Conservation (phyloP, 1,140 invertebrate species). For the Macrostomum lignano region DNA sequence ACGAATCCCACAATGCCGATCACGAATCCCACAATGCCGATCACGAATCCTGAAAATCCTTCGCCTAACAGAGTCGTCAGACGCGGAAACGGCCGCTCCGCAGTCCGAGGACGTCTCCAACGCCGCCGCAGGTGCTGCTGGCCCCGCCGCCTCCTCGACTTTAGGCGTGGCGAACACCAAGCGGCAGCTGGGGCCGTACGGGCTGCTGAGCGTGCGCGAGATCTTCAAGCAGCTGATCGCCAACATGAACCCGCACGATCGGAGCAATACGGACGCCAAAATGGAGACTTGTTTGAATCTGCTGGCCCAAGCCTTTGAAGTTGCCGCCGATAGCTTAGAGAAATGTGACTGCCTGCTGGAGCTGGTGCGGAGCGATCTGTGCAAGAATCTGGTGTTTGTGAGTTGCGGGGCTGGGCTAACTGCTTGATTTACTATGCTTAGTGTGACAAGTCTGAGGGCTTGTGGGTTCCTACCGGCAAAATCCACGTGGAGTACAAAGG, state of each 20-base stretch:
- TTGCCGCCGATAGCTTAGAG: conserved; percentile 56
- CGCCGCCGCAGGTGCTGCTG: conserved; percentile 3
- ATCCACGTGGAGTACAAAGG: neutral
- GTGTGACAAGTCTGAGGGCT: neutral
- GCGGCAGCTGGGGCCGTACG: conserved; percentile 55
- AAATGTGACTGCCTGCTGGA: conserved; percentile 45
- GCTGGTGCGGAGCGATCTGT: conserved; percentile 66
- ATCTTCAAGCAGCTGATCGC: conserved; percentile 69
- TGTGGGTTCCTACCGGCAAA: neutral
- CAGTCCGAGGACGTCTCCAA: neutral
- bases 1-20: too few species aligned
- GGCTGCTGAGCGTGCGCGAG: conserved; percentile 61
- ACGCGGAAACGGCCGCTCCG: too few species aligned
- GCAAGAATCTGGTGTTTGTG: conserved; percentile 58
- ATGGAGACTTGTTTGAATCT: conserved; percentile 64
- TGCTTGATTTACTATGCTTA: too few species aligned
- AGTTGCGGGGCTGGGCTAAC: too few species aligned
- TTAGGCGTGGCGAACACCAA: too few species aligned
- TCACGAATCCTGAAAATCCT: too few species aligned
- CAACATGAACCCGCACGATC: conserved; percentile 44
- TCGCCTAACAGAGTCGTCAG: too few species aligned
- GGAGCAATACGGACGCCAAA: conserved; percentile 77
- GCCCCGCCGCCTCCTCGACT: conserved; percentile 5
- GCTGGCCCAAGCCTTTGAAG: conserved; percentile 65
- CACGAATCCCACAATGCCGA: too few species aligned